Evolutionary conservation across 2,113 vertebrate genomes (phyloP), one percentile per base, ranked within the genome.

Genomic region (Brachypteracias leptosomus): DNA sequence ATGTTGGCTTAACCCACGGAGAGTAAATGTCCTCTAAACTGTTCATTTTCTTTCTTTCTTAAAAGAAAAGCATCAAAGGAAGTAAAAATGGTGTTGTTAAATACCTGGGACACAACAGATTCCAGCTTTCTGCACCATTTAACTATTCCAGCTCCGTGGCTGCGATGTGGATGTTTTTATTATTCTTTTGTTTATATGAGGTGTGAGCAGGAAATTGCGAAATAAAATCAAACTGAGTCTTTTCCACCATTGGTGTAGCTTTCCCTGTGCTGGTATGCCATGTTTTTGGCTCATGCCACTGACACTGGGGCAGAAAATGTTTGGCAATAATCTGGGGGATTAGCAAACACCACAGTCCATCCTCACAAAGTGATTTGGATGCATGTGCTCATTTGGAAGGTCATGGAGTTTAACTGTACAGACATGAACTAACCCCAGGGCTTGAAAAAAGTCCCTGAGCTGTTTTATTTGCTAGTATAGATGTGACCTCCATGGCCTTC

Each of bases 1-100:
- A 88, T 72, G 61, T 66, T 89, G 89, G 72, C 66, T 86, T 79
- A 89, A 87, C 58, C 75, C 57, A 62, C 72, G 88, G 92, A 76
- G 84, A 82, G 31, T 82, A 90, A 90, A 89, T 85, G 95, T 81
- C 88, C 88, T 91, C 78, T 74, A 90, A 90, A 89, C 58, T 31
- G 47, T 52, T 88, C 49, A 28, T 67, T 82, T 95, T 82, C 42
- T 73, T 62, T n/a, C 4, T 72, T 86, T 85, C n/a, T 75, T 59
- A 2, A 68, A 70, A 59, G 78, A 33, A 44, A 11, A 31, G 6
- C 22, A 83, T 91, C 57, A 92, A 84, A 89, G 51, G 38, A 80
- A 66, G 52, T 40, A 84, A 70, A 67, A 61, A 81, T 21, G 44
- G 5, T 78, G 25, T 61, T 88, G 75, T 54, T 86, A 92, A 91